phyloP scores from a whole-genome alignment of 2,113 vertebrate species.

The Heterotilapia buettikoferi region DNA sequence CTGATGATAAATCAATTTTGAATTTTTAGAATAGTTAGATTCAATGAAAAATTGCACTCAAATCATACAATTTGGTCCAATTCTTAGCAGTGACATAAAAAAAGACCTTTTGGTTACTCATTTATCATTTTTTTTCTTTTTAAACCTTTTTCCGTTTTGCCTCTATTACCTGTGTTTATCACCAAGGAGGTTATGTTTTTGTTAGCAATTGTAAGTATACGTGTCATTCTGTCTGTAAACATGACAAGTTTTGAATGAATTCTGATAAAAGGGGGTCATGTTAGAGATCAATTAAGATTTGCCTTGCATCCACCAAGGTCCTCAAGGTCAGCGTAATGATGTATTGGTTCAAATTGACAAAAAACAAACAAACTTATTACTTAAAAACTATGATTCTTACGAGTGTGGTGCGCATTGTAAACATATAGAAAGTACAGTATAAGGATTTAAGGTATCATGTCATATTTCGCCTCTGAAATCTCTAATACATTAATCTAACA shows the following conservation, averaged over 20 bases:
- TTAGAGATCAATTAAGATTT: background rate
- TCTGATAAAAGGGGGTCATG: background rate
- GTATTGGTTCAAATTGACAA: background rate
- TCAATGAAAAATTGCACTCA: background rate
- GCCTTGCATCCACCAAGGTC: background rate
- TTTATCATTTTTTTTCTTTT: background rate
- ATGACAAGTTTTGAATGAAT: background rate
- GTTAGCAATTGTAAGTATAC: background rate
- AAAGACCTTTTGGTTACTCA: background rate
- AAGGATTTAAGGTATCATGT: background rate
- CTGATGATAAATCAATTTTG: background rate
- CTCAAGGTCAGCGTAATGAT: background rate
- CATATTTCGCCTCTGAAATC: background rate
- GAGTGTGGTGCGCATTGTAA: background rate
- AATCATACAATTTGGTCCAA: background rate
- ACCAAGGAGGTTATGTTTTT: background rate
- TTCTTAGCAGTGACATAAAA: background rate
- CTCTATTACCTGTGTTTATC: background rate
- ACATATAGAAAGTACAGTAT: background rate
- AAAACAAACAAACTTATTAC: background rate
- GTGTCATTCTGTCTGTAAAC: background rate
- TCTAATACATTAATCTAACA: background rate
- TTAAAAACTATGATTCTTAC: background rate
- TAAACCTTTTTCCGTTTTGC: background rate
- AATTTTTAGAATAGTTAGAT: background rate